A percentile compares a stretch with the other conserved stretches of the same genome.
Evolutionary conservation across 2,797 vertebrate genomes (phyloP).

Genomic region (Rhinichthys osculus): DNA sequence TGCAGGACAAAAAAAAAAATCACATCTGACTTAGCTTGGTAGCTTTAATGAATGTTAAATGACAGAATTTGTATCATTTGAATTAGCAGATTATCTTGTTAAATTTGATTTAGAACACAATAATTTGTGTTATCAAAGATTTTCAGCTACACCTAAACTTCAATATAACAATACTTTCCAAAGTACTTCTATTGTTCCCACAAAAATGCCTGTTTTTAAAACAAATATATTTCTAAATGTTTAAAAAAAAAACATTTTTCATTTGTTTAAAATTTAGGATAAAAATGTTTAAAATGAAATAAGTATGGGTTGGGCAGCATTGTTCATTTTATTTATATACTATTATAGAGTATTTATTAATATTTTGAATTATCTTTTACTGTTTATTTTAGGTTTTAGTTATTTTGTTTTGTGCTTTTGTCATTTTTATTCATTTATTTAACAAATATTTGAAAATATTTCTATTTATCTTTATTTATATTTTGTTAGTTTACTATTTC

Average conservation of each 20-base stretch:
- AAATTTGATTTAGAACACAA: not conserved
- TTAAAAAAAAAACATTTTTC: too few relatives aligned
- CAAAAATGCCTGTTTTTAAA: not conserved
- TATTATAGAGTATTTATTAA: not conserved
- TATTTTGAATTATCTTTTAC: not conserved
- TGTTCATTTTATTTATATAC: not conserved
- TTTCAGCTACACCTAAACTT: not conserved
- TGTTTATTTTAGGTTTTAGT: not conserved
- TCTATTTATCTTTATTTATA: not conserved
- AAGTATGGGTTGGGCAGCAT: not conserved
- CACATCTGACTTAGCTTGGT: not conserved
- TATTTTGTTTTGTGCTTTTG: not conserved
- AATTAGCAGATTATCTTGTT: not conserved
- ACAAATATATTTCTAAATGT: not conserved
- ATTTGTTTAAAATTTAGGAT: not conserved
- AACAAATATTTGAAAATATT: too few relatives aligned
- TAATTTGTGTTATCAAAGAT: not conserved
- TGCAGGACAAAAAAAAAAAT: not conserved
- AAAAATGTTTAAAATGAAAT: not conserved
- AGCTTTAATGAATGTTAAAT: not conserved
- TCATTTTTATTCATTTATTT: not conserved
- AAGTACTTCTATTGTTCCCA: not conserved
- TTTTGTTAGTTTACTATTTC: not conserved
- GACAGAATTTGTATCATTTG: not conserved
- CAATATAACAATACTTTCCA: not conserved